Percentiles rank a stretch among this genome's conserved stretches.
These are phyloP conservation scores for Apoda limacodes DNA, from an alignment of 2,888 invertebrate genomes.

Conservation along the genomic window DNA sequence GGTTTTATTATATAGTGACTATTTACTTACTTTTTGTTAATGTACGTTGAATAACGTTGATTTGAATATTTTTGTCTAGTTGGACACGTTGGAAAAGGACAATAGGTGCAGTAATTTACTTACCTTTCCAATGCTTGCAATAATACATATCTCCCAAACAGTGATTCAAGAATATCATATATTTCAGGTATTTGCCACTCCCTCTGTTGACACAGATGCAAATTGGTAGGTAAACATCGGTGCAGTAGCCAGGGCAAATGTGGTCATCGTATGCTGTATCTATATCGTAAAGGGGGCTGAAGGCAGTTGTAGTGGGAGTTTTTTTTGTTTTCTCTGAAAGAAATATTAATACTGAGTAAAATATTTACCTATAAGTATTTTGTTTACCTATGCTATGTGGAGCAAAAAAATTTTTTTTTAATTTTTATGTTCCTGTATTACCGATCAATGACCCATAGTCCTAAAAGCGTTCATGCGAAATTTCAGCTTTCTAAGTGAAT, in stretches of 20 bases:
- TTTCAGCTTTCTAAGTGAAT: no score
- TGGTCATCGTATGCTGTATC: slow-evolving; percentile 29
- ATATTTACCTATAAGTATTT: slow-evolving; percentile 2
- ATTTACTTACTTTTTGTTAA: no score
- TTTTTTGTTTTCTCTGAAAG: no score
- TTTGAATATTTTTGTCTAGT: no score
- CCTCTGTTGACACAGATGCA: slow-evolving; percentile 37
- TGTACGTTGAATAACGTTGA: no score
- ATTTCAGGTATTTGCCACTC: slow-evolving; percentile 32
- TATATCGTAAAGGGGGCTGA: slow-evolving; percentile 26
- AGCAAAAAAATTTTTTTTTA: neutral
- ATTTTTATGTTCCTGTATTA: no score
- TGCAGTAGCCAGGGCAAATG: slow-evolving; percentile 33
- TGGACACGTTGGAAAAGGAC: no score
- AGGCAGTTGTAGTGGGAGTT: slow-evolving; percentile 9
- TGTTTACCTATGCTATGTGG: slow-evolving; percentile 8
- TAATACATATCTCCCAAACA: slow-evolving; percentile 39
- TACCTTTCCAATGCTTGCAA: slow-evolving; percentile 35
- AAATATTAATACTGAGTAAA: neutral
- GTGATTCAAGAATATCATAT: slow-evolving; percentile 38
- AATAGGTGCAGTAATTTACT: no score
- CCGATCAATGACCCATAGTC: no score
- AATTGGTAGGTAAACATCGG: slow-evolving; percentile 29
- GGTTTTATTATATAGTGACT: no score
- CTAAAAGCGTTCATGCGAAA: no score